Percentiles rank a stretch among this genome's conserved stretches.
These are phyloP conservation scores for Drosophila aldrichi DNA, from an alignment of 2,888 invertebrate genomes.

Conservation along the genomic window DNA sequence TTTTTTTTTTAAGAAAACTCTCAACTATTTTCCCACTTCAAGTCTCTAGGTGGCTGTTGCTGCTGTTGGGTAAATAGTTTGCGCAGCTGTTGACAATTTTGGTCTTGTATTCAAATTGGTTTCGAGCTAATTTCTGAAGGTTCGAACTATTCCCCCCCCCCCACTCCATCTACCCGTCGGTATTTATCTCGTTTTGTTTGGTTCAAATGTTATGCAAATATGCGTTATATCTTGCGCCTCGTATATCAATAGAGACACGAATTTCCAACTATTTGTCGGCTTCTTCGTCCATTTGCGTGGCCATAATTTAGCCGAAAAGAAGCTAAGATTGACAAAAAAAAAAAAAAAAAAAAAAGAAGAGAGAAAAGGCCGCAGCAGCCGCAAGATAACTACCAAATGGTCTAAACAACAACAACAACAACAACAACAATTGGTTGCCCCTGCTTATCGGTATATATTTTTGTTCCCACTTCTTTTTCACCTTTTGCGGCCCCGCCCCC, in stretches of 20 bases:
- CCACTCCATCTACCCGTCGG: neutral
- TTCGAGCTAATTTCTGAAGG: neutral
- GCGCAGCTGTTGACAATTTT: constrained; percentile 11
- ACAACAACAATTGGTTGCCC: constrained; percentile 33
- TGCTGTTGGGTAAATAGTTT: constrained; percentile 2
- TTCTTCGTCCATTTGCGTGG: neutral
- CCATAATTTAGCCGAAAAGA: constrained; percentile 27
- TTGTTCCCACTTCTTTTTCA: constrained; percentile 54
- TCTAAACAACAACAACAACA: constrained; percentile 19
- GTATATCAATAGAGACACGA: constrained; percentile 11
- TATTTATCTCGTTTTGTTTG: constrained; percentile 21
- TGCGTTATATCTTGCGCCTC: constrained; percentile 21
- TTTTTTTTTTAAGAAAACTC: too few relatives aligned
- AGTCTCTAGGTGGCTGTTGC: too few relatives aligned
- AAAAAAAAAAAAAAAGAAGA: neutral
- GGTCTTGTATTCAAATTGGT: constrained; percentile 3
- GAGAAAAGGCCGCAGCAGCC: constrained; percentile 27
- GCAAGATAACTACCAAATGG: constrained; percentile 35
- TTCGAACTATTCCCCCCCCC: neutral
- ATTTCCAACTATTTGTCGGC: constrained; percentile 12
- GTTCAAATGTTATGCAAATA: constrained; percentile 49
- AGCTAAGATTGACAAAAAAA: constrained; percentile 15
- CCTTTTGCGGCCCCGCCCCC: constrained; percentile 11
- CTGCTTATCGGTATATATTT: constrained; percentile 59
- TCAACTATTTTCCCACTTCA: too few relatives aligned